These are phyloP conservation scores for Nomada flava DNA, from an alignment of 2,888 invertebrate genomes.

Conservation along the genomic window DNA sequence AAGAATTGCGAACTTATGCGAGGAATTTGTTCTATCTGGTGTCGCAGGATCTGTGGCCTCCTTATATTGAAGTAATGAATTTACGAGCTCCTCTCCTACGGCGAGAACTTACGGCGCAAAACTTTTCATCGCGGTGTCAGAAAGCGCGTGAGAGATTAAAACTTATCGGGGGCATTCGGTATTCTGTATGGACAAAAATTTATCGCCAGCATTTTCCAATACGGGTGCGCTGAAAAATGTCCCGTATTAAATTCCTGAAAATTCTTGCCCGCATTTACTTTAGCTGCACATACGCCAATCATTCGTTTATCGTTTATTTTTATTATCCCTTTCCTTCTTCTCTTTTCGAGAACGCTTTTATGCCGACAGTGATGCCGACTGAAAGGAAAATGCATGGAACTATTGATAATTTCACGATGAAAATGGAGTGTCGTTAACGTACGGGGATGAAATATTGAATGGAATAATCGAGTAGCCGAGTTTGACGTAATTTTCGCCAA, in stretches of 20 bases:
- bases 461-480: background rate
- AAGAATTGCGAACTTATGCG: constrained; percentile 36
- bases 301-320: background rate
- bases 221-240: background rate
- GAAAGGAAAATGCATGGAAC: too few species aligned
- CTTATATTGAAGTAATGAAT: constrained; percentile 43
- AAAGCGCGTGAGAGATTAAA: constrained; percentile 23
- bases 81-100: constrained; percentile 21
- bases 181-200: constrained; percentile 3
- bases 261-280: background rate
- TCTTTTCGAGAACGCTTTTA: background rate
- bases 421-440: too few species aligned
- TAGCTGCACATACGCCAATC: background rate
- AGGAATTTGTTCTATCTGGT: constrained; percentile 37
- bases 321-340: background rate
- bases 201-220: background rate
- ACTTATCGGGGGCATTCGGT: constrained; percentile 4
- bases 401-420: too few species aligned
- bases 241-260: constrained; percentile 23
- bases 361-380: background rate
- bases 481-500: background rate
- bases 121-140: constrained; percentile 30
- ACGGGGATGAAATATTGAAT: too few species aligned
- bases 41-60: constrained; percentile 16
- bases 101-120: background rate